phyloP scores from a whole-genome alignment of 53 echinoderm and acorn worm genomes.

The Echinometra lucunter region DNA sequence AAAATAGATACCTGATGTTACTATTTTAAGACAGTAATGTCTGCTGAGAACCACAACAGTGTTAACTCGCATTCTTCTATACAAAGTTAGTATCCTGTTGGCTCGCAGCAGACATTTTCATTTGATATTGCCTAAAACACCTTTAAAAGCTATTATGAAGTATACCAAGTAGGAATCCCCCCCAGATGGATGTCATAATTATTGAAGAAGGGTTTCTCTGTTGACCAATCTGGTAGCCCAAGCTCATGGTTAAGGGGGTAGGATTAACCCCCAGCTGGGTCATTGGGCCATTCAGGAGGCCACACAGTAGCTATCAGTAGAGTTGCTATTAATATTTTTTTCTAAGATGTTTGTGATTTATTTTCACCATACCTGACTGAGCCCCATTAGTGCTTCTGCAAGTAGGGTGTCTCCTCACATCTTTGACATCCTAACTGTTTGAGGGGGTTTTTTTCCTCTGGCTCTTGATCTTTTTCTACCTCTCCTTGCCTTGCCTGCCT shows the following conservation, averaged over 20 bases:
- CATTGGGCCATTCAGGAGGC: neutral
- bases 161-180: neutral
- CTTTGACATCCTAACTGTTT: neutral
- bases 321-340: neutral
- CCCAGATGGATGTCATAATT: neutral
- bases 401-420: neutral
- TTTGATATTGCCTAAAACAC: neutral
- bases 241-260: neutral
- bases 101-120: too few species aligned
- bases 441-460: too few species aligned
- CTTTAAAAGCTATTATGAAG: neutral
- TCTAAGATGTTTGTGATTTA: neutral
- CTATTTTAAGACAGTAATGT: too few species aligned
- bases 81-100: too few species aligned
- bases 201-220: neutral
- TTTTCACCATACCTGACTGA: neutral
- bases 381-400: neutral
- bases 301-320: neutral
- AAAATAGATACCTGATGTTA: too few species aligned
- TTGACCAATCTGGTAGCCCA: neutral
- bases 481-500: neutral
- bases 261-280: conserved; percentile 21
- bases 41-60: too few species aligned
- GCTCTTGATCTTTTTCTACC: neutral
- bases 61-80: too few species aligned